These are phyloP conservation scores for Spodoptera frugiperda DNA, from an alignment of 1,140 invertebrate species.

Conservation along the genomic window DNA sequence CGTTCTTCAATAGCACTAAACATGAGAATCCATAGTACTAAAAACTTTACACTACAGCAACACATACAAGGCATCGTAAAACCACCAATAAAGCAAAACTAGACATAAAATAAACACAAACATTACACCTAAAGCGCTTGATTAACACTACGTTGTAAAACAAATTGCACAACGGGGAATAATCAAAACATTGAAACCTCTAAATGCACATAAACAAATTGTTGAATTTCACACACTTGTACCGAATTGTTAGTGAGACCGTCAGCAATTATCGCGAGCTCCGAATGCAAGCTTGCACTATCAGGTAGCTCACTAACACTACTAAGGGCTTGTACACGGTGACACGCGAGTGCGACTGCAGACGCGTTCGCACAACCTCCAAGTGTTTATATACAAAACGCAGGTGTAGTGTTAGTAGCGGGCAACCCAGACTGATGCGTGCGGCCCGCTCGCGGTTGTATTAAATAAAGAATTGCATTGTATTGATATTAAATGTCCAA, in stretches of 20 bases:
- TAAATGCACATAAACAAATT: background rate
- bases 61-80: background rate
- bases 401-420: no score
- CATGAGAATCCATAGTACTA: background rate
- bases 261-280: background rate
- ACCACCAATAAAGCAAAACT: conserved; percentile 12
- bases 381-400: no score
- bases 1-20: background rate
- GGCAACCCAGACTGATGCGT: no score
- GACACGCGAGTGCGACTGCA: no score
- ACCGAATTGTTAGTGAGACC: background rate
- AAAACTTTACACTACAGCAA: background rate
- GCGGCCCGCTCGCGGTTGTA: no score
- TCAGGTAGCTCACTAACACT: background rate
- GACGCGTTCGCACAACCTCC: no score
- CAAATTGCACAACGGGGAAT: conserved; percentile 1
- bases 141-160: conserved; percentile 1
- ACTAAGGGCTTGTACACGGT: no score
- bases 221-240: no score
- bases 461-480: no score
- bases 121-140: conserved; percentile 15
- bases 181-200: conserved; percentile 1
- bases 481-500: no score
- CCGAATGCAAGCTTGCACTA: conserved; percentile 2
- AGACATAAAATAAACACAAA: conserved; percentile 21